phyloP scores from a whole-genome alignment of 1,140 invertebrate genomes.

The Brachionus koreanus region DNA sequence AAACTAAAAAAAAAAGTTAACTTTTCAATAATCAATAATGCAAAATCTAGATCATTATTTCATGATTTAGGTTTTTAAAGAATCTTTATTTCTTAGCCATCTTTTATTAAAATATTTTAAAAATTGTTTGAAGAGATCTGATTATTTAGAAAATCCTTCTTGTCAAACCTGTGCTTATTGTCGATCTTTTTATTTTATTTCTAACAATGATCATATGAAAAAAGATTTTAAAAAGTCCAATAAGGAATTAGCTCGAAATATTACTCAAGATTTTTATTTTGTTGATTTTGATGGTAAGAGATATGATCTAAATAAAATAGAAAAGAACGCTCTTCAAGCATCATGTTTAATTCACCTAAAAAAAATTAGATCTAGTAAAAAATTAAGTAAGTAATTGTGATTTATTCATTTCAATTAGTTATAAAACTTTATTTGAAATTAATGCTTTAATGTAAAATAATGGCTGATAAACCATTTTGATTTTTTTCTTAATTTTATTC shows the following conservation, averaged over 20 bases:
- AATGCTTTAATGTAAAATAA: no score
- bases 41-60: no score
- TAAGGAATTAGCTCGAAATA: neutral
- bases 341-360: neutral
- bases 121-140: neutral
- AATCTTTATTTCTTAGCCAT: no score
- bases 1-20: no score
- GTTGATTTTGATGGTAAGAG: constrained; percentile 1
- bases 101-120: neutral
- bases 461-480: no score
- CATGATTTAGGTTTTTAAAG: no score
- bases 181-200: constrained; percentile 6
- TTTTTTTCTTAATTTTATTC: no score
- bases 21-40: no score
- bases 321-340: neutral
- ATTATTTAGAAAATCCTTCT: neutral
- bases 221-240: neutral
- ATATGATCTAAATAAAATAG: neutral
- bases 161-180: neutral
- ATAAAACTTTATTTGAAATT: no score
- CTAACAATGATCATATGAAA: neutral
- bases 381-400: neutral
- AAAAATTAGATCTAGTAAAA: neutral
- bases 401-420: no score
- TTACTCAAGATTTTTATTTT: constrained; percentile 23